Percentiles rank a stretch among this genome's conserved stretches.
These are phyloP conservation scores for Crotalus helleri DNA, from an alignment of 2,113 vertebrate genomes.

Conservation along the genomic window DNA sequence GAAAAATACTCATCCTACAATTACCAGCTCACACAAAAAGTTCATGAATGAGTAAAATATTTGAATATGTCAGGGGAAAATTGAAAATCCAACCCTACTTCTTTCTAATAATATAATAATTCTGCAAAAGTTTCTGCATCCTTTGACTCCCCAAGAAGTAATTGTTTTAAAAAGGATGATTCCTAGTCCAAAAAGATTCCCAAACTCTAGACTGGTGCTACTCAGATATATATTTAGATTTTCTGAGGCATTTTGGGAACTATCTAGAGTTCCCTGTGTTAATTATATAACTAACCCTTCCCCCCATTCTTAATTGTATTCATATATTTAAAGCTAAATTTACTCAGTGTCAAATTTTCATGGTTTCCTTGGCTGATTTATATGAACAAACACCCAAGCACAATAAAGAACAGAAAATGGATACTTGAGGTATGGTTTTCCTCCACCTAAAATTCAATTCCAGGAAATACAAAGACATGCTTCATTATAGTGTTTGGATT, in stretches of 20 bases:
- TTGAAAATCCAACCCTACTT: not conserved
- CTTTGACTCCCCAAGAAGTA: not conserved
- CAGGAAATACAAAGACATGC: not conserved
- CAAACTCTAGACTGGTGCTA: not conserved
- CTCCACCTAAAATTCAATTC: not conserved
- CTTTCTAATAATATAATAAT: not conserved
- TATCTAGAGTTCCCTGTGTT: not conserved
- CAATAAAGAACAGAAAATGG: not conserved
- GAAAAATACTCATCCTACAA: not conserved
- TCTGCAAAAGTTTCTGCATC: not conserved
- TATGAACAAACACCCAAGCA: not conserved
- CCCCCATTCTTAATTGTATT: not conserved
- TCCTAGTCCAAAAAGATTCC: not conserved
- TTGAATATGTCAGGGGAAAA: not conserved
- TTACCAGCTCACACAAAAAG: not conserved
- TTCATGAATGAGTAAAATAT: not conserved
- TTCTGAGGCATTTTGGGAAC: not conserved
- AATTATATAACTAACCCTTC: not conserved
- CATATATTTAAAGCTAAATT: not conserved
- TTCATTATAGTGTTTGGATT: not conserved
- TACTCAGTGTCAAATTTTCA: not conserved
- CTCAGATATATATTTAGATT: not conserved
- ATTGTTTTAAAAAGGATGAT: not conserved
- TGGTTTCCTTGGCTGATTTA: not conserved
- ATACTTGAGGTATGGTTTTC: not conserved